Evolutionary conservation across 1,140 invertebrate genomes (phyloP), one percentile per base, ranked within the genome.

Genomic region (Drosophila ananassae): DNA sequence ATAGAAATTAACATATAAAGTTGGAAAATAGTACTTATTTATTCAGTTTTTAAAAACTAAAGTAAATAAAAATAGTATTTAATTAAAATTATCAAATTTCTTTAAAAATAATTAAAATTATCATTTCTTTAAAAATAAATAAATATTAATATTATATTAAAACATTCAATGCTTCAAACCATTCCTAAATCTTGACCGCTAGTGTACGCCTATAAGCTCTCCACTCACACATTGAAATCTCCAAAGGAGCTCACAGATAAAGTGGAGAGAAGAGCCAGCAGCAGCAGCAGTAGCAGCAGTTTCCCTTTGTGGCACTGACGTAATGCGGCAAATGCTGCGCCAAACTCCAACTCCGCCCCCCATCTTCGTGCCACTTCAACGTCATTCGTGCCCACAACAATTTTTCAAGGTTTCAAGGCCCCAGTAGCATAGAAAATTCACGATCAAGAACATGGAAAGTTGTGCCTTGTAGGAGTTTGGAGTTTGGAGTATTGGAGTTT

Each of bases 371-470:
- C 34, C 54, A 39, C 73, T 54, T 41, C 53, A 10, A 13, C 57
- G 55, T 21, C 34, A 39, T 57, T 50, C 48, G 44, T 64, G 60
- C 34, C 54, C 64, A 72, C 48, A 81, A 63, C 56, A 72, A 78
- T 71, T 81, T 66, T 90, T 79, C 76, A 80, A 89, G 85, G 80
- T 90, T 90, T 89, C 80, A 89, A 90, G 85, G 87, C 63, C 83
- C 87, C 85, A 90, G 87, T 90, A 90, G 87, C 89, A 90, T 90
- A 90, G 89, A 90, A 90, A 89, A 90, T 89, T 90, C 83, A 90
- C 79, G 89, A 90, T 90, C 89, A 89, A 90, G 89, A 90, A 90
- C 89, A 89, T 90, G 82, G 89, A 90, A 90, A 90, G 89, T 90
- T 89, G 44, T 50, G 58, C 56, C 34, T 46, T 57, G 61, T 37